Evolutionary conservation across 2,888 invertebrate genomes (phyloP).

Genomic region (Noctua janthina): DNA sequence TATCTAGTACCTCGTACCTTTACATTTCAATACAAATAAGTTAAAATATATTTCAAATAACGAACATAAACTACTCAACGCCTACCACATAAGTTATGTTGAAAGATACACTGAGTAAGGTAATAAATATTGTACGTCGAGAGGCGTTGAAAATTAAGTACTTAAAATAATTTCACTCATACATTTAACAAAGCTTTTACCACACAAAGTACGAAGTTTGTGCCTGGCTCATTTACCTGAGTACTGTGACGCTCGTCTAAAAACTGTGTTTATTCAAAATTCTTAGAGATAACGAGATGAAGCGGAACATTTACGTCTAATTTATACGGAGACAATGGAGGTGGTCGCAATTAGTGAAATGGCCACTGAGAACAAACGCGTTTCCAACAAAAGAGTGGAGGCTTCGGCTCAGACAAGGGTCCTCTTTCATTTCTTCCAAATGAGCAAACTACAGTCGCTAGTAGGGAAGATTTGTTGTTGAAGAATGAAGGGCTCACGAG

Average conservation of each 20-base stretch:
- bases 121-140: slow-evolving; percentile 61
- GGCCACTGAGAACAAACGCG: slow-evolving; percentile 89
- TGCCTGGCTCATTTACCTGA: slow-evolving; percentile 60
- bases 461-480: slow-evolving; percentile 87
- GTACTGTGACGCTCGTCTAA: slow-evolving; percentile 51
- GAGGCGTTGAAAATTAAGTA: slow-evolving; percentile 63
- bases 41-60: slow-evolving; percentile 53
- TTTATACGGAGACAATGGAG: slow-evolving; percentile 86
- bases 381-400: slow-evolving; percentile 86
- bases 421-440: slow-evolving; percentile 89
- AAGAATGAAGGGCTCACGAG: slow-evolving; percentile 85
- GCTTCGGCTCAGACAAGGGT: slow-evolving; percentile 80
- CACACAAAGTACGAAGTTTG: slow-evolving; percentile 59
- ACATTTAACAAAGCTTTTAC: slow-evolving; percentile 57
- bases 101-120: slow-evolving; percentile 61
- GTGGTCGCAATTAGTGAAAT: slow-evolving; percentile 90
- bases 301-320: slow-evolving; percentile 84
- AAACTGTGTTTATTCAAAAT: slow-evolving; percentile 76
- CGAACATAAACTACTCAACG: slow-evolving; percentile 64
- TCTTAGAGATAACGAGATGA: slow-evolving; percentile 77
- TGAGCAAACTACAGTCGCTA: slow-evolving; percentile 88
- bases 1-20: slow-evolving; percentile 6
- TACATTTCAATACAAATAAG: slow-evolving; percentile 35
- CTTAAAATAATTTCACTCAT: slow-evolving; percentile 62
- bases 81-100: slow-evolving; percentile 64